Evolutionary conservation across 1,140 invertebrate genomes (phyloP), one percentile per base, ranked within the genome.

Genomic region (Paracyclopina nana): DNA sequence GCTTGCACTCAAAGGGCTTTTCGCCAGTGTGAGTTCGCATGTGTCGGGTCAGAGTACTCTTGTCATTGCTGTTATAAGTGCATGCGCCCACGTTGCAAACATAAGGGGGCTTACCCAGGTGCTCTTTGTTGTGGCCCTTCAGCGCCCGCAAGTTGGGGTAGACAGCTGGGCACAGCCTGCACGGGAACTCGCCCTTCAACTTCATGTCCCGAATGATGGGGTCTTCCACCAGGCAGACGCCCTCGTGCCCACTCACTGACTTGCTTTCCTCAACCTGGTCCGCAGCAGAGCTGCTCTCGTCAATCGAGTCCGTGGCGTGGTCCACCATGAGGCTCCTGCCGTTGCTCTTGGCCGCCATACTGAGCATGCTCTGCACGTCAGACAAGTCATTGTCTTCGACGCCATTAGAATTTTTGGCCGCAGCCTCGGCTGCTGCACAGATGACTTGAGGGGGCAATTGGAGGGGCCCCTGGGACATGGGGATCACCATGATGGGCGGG

Each of bases 141-240:
- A 90, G 66, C 1, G 84, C 82, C 8, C 84, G 70, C n/a, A 90
- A 65, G 61, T 88, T 91, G 0, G 82, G 80, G 57, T 87, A 90
- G 2, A 84, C 74, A 0, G 77, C 74, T 0, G 73, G 71, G 63
- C 86, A 92, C 5, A 88, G 68, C 53, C 83, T 72, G 61, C 86
- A 92, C 1, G 84, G 82, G 58, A 88, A 88, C 60, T 86, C 80
- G 0, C 82, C 80, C 41, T 80, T 75, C 16, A 82, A 58, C 59
- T 86, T 86, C 82, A 85, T 84, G 50, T 77, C 75, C 1, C 82
- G 68, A 50, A 83, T 82, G 57, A 82, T 79, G 20, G 74, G 72
- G 56, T 85, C 56, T n/a, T n/a, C n/a, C n/a, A n/a, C n/a, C n/a
- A n/a, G n/a, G n/a, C n/a, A n/a, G n/a, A n/a, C n/a, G n/a, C n/a